Conservation (phyloP, 2,888 invertebrate genomes). For the Lepidocyrtoides sp. region DNA sequence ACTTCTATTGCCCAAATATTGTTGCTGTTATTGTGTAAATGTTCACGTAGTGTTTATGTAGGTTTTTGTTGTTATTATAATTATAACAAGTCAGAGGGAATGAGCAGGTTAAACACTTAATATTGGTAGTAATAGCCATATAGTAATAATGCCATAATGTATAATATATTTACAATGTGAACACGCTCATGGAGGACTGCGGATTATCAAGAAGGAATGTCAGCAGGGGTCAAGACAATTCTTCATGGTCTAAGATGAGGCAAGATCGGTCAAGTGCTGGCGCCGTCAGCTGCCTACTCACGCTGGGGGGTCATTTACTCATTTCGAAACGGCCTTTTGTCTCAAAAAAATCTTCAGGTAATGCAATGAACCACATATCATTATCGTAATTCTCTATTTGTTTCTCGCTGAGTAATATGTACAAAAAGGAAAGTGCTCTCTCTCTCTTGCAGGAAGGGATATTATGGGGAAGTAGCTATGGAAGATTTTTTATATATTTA, state of each 20-base stretch:
- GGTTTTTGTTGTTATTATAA: slow-evolving; percentile 29
- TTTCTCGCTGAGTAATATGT: slow-evolving; percentile 82
- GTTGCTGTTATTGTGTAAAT: too few relatives aligned
- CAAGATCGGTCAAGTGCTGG: slow-evolving; percentile 85
- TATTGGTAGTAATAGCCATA: slow-evolving; percentile 49
- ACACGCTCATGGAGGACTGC: slow-evolving; percentile 77
- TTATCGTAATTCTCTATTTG: slow-evolving; percentile 85
- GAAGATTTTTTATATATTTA: background rate
- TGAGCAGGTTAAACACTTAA: slow-evolving; percentile 77
- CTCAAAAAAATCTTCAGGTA: slow-evolving; percentile 85
- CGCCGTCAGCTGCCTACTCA: slow-evolving; percentile 85
- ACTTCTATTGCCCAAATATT: too few relatives aligned
- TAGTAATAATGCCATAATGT: slow-evolving; percentile 65
- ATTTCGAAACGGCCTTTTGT: slow-evolving; percentile 85
- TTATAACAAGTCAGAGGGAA: slow-evolving; percentile 50
- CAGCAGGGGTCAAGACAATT: slow-evolving; percentile 85
- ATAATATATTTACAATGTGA: slow-evolving; percentile 58
- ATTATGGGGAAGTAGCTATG: slow-evolving; percentile 30
- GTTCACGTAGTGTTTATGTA: slow-evolving; percentile 22
- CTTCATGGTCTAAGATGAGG: slow-evolving; percentile 83
- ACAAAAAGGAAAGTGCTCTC: slow-evolving; percentile 48
- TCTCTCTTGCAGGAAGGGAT: slow-evolving; percentile 34
- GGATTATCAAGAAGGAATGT: slow-evolving; percentile 83
- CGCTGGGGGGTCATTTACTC: slow-evolving; percentile 85
- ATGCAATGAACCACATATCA: slow-evolving; percentile 85